These are phyloP conservation scores for Phrynocephalus vlangalii DNA, from an alignment of 2,797 vertebrate genomes.

Conservation along the genomic window DNA sequence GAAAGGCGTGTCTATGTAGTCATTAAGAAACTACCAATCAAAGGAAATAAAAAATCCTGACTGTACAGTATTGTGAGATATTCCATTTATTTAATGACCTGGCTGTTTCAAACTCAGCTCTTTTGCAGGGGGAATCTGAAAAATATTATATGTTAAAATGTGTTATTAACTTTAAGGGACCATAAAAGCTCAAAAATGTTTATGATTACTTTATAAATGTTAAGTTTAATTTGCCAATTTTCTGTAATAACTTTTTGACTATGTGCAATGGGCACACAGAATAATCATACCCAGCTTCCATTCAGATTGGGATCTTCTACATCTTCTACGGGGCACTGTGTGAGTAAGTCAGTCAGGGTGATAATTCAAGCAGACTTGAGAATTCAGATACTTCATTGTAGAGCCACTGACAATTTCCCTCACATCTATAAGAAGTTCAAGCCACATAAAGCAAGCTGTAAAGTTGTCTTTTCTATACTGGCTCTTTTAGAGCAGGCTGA, in stretches of 20 bases:
- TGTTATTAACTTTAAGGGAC: not conserved
- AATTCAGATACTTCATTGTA: not conserved
- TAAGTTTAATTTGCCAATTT: no score
- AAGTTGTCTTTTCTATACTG: not conserved
- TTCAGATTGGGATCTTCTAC: not conserved
- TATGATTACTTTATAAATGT: no score
- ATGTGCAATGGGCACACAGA: no score
- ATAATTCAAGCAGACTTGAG: not conserved
- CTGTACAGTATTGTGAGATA: conserved; percentile 1
- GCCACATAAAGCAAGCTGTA: not conserved
- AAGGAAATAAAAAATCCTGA: no score
- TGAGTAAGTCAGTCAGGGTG: not conserved
- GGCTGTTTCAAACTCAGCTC: not conserved
- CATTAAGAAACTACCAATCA: not conserved
- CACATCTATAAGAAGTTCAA: not conserved
- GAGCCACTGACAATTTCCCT: not conserved
- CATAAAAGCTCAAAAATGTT: no score
- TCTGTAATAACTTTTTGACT: no score
- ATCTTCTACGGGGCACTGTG: no score
- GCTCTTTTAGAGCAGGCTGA: no score
- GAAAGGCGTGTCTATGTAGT: not conserved
- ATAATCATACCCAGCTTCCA: not conserved
- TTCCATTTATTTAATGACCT: not conserved
- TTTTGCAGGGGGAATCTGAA: not conserved
- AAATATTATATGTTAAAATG: not conserved